A percentile compares a stretch with the other conserved stretches of the same genome.
Evolutionary conservation across 2,888 invertebrate genomes (phyloP).

Genomic region (Ormia ochracea): DNA sequence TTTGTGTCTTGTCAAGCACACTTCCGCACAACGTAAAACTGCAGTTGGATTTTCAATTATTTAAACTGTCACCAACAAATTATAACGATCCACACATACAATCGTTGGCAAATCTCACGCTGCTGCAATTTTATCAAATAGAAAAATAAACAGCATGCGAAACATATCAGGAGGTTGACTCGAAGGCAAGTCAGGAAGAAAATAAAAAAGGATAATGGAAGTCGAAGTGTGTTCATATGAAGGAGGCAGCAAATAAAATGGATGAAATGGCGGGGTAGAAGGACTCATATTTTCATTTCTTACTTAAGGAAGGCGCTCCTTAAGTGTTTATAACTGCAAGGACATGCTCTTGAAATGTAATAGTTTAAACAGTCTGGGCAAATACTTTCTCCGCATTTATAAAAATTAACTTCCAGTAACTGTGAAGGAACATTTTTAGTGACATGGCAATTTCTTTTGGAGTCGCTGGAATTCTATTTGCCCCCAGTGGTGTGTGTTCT

Average conservation of each 20-base stretch:
- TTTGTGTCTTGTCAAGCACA: neutral
- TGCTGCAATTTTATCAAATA: neutral
- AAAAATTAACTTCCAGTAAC: too few species aligned
- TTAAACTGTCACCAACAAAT: neutral
- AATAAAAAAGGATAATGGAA: neutral
- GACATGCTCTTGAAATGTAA: too few species aligned
- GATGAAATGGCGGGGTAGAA: too few species aligned
- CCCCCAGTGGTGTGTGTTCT: too few species aligned
- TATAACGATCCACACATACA: neutral
- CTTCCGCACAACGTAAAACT: neutral
- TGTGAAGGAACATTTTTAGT: too few species aligned
- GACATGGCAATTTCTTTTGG: too few species aligned
- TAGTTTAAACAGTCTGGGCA: too few species aligned
- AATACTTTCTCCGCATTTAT: too few species aligned
- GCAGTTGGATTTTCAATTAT: neutral
- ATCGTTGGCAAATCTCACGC: neutral
- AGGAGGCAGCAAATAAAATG: neutral
- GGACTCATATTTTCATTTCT: too few species aligned
- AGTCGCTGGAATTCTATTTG: too few species aligned
- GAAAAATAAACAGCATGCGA: neutral
- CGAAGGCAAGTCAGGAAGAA: neutral
- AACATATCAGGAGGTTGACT: neutral
- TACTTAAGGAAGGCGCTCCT: too few species aligned
- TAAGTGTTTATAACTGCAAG: too few species aligned
- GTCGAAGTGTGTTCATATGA: neutral